Percentiles rank a stretch among this genome's conserved stretches.
These are phyloP conservation scores for Hoplias malabaricus DNA, from an alignment of 2,113 vertebrate genomes.

Conservation along the genomic window DNA sequence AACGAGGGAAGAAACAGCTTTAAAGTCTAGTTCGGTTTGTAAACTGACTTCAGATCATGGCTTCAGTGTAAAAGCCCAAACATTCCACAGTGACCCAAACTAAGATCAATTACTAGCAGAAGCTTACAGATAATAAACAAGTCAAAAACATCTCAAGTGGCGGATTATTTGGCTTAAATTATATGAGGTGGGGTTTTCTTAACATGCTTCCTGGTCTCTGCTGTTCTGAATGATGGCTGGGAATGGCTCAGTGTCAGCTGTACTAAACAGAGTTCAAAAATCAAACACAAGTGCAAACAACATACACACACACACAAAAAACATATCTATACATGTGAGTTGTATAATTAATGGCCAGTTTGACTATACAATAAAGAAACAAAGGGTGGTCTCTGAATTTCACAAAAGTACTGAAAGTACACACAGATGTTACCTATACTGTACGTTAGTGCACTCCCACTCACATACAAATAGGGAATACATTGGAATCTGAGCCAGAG, in stretches of 20 bases:
- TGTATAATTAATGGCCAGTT: too few relatives aligned
- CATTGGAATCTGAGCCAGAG: constrained; percentile 38
- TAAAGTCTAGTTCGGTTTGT: not conserved
- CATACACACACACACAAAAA: not conserved
- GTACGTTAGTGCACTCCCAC: not conserved
- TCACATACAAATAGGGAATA: not conserved
- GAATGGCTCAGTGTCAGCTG: not conserved
- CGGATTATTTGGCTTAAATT: not conserved
- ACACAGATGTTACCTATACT: not conserved
- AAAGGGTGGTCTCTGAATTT: too few relatives aligned
- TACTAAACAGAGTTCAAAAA: not conserved
- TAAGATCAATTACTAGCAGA: not conserved
- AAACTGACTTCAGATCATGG: not conserved
- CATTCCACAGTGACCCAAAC: not conserved
- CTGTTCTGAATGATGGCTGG: not conserved
- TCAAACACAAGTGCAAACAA: not conserved
- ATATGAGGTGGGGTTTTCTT: not conserved
- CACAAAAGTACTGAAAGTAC: too few relatives aligned
- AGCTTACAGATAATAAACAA: not conserved
- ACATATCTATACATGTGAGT: not conserved
- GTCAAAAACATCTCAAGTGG: not conserved
- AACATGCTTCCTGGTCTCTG: not conserved
- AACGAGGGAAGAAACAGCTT: not conserved
- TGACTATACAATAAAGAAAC: too few relatives aligned
- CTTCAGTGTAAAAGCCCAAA: not conserved